Base-by-base conservation (phyloP, 1,140 invertebrate species). In the Hetaerina americana region DNA sequence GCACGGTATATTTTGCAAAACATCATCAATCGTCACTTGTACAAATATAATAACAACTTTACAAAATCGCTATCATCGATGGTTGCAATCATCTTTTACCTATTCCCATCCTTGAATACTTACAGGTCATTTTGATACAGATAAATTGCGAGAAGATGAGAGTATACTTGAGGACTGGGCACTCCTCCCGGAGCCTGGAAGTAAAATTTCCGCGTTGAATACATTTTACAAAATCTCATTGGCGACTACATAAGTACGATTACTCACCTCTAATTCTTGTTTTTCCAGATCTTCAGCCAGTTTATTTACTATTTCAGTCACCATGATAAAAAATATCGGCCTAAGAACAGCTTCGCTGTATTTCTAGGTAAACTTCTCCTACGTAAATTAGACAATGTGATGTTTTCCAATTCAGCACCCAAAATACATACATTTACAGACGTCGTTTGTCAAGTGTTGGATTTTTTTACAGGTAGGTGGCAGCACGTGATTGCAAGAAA, bases 181-280 rank as follows among this genome's bases (percentile, higher is more conserved):
- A 57, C 40, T 18, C 40, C 40, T 57, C 40, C 40, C 3, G 40
- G 40, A 12, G 40, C 40, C 40, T 57, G 2, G 2, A 57, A 57
- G 22, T 57, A 57, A 5, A 57, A 57, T 18, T 10, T 12, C 10
- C 40, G 10, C n/a, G n/a, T n/a, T n/a, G n/a, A n/a, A n/a, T n/a
- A n/a, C n/a, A n/a, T n/a, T n/a, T n/a, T n/a, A n/a, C n/a, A n/a
- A n/a, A n/a, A n/a, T n/a, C n/a, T n/a, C n/a, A n/a, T n/a, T n/a
- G n/a, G n/a, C n/a, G n/a, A n/a, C n/a, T n/a, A n/a, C 40, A 57
- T 12, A n/a, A 57, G 10, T 5, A 57, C 2, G 10, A 57, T 57
- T 26, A 74, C 72, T 73, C 72, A 77, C 77, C 66, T 77, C 76
- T 26, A 78, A 67, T 73, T 78, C 77, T 71, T 78, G 76, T 69